Conservation (phyloP, 1,140 invertebrate genomes). For the Penaeus indicus region DNA sequence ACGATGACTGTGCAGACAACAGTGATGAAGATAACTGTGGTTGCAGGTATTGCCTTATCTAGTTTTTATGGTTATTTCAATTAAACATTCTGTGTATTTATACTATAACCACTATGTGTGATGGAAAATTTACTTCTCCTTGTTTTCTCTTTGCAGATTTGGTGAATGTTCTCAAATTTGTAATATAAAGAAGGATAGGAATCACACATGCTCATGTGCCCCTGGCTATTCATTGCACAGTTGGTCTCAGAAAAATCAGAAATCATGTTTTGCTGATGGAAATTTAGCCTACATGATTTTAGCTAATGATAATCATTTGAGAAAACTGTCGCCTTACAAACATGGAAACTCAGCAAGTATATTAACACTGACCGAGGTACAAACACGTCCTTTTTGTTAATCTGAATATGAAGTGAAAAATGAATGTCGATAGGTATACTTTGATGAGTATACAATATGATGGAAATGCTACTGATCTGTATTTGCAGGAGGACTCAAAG, state of each 20-base stretch:
- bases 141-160: constrained; percentile 75
- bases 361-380: constrained; percentile 54
- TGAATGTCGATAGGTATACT: too few species aligned
- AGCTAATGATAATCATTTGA: constrained; percentile 77
- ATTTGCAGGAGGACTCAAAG: constrained; percentile 33
- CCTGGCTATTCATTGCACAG: constrained; percentile 74
- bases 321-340: constrained; percentile 77
- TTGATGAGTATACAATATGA: too few species aligned
- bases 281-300: constrained; percentile 76
- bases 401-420: neutral
- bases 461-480: too few species aligned
- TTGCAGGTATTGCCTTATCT: constrained; percentile 56
- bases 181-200: constrained; percentile 76
- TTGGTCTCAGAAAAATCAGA: constrained; percentile 67
- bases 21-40: constrained; percentile 73
- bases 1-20: constrained; percentile 78
- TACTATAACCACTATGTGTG: too few species aligned
- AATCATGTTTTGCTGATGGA: constrained; percentile 71
- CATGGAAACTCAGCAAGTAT: constrained; percentile 71
- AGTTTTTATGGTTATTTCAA: neutral
- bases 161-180: constrained; percentile 83
- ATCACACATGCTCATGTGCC: constrained; percentile 78
- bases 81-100: constrained; percentile 55
- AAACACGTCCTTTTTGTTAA: neutral
- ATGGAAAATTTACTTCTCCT: neutral